Evolutionary conservation across 1,140 invertebrate species (phyloP).

Genomic region (Ctenoplectra terminalis): DNA sequence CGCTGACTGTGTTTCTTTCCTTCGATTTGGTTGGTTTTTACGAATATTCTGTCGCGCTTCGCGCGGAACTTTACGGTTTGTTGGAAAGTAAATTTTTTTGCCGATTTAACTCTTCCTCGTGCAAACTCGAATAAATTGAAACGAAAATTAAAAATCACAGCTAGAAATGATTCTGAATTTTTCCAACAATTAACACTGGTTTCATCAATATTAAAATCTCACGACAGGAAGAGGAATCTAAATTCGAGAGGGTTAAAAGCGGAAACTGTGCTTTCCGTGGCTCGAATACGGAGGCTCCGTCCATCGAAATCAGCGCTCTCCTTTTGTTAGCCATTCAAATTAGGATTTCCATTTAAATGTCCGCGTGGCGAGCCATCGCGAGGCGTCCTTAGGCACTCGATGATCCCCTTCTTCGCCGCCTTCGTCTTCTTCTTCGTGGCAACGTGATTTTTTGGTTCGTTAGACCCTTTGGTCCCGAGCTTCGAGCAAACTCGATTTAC

Average conservation of each 20-base stretch:
- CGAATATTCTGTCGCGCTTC: too few relatives aligned
- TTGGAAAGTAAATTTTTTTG: too few relatives aligned
- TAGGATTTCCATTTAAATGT: constrained; percentile 33
- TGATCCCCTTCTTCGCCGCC: background rate
- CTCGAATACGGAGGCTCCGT: background rate
- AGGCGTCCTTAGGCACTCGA: background rate
- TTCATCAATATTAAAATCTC: background rate
- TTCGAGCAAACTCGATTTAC: constrained; percentile 75
- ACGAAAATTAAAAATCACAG: background rate
- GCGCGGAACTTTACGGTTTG: too few relatives aligned
- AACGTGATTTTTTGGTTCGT: constrained; percentile 77
- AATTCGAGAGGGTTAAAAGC: background rate
- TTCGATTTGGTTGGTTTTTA: too few relatives aligned
- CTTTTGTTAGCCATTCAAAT: constrained; percentile 33
- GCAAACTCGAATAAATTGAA: too few relatives aligned
- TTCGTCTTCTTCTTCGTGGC: constrained; percentile 36
- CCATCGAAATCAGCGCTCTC: background rate
- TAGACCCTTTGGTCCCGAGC: constrained; percentile 70
- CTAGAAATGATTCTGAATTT: background rate
- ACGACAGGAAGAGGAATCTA: background rate
- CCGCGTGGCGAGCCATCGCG: background rate
- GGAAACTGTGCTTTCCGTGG: background rate
- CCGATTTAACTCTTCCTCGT: too few relatives aligned
- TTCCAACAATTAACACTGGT: background rate
- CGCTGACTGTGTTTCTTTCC: too few relatives aligned